These are phyloP conservation scores for Eriosoma lanigerum DNA, from an alignment of 1,140 invertebrate species.

Conservation along the genomic window DNA sequence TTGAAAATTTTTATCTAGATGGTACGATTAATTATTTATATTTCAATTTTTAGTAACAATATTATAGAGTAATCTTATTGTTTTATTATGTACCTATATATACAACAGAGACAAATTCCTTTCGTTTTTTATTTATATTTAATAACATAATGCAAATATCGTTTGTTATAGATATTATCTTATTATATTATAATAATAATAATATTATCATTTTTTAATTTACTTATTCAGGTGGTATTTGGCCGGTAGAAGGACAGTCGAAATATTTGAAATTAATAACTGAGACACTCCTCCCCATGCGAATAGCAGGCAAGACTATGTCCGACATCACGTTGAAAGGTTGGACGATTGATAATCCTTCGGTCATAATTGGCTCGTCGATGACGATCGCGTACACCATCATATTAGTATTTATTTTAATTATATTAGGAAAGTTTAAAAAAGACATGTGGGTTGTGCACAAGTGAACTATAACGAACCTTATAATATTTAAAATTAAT, in stretches of 20 bases:
- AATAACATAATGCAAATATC: too few species aligned
- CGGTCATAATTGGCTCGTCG: not conserved
- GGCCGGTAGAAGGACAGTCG: conserved; percentile 19
- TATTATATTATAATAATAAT: too few species aligned
- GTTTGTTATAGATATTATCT: too few species aligned
- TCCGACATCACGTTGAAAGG: conserved; percentile 15
- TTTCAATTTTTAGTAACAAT: too few species aligned
- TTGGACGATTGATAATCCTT: conserved; percentile 4
- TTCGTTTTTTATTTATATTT: too few species aligned
- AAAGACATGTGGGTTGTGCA: conserved; percentile 7
- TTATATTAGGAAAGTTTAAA: conserved; percentile 8
- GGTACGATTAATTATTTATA: too few species aligned
- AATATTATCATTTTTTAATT: too few species aligned
- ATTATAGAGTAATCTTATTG: too few species aligned
- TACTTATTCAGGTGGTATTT: not conserved
- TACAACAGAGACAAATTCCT: too few species aligned
- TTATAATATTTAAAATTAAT: too few species aligned
- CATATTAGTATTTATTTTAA: not conserved
- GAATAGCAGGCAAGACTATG: not conserved
- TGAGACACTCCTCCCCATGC: not conserved
- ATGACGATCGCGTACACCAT: not conserved
- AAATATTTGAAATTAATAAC: not conserved
- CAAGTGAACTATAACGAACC: conserved; percentile 34
- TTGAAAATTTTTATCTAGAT: too few species aligned
- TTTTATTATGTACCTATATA: too few species aligned